These are phyloP conservation scores for Oncorhynchus tshawytscha DNA, from an alignment of 2,113 vertebrate genomes.

Conservation along the genomic window DNA sequence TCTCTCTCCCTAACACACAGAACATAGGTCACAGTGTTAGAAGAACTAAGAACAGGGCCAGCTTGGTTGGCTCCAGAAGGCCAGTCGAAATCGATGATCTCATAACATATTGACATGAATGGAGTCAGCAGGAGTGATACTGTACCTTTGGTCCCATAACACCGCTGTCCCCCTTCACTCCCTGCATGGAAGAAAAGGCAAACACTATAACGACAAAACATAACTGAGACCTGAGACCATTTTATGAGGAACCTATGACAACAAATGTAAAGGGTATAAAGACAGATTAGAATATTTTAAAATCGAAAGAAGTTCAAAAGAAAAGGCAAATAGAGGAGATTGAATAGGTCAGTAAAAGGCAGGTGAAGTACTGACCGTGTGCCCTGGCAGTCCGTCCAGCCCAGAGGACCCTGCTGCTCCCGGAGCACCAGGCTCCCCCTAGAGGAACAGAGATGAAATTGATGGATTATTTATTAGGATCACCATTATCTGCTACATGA, in stretches of 20 bases:
- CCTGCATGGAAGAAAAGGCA: slow-evolving; percentile 65
- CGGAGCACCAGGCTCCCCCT: slow-evolving; percentile 69
- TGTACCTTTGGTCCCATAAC: slow-evolving; percentile 83
- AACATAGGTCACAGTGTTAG: not conserved
- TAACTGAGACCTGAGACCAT: not conserved
- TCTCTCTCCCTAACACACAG: slow-evolving; percentile 79
- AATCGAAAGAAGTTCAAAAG: not conserved
- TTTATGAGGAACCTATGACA: not conserved
- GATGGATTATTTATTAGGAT: no score
- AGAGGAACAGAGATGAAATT: slow-evolving; percentile 26
- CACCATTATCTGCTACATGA: no score
- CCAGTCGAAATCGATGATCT: no score
- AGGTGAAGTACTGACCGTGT: slow-evolving; percentile 53
- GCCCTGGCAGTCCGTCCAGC: slow-evolving; percentile 57
- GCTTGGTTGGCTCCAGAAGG: slow-evolving; percentile 12
- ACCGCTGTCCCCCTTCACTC: slow-evolving; percentile 82
- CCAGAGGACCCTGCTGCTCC: slow-evolving; percentile 69
- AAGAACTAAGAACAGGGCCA: not conserved
- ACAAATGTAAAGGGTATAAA: no score
- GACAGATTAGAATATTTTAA: not conserved
- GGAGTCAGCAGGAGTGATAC: not conserved
- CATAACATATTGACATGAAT: not conserved
- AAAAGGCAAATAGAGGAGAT: not conserved
- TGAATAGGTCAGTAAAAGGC: not conserved
- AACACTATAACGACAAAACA: not conserved